phyloP scores from a whole-genome alignment of 2,888 invertebrate genomes.

The Hyposoter dolosus region DNA sequence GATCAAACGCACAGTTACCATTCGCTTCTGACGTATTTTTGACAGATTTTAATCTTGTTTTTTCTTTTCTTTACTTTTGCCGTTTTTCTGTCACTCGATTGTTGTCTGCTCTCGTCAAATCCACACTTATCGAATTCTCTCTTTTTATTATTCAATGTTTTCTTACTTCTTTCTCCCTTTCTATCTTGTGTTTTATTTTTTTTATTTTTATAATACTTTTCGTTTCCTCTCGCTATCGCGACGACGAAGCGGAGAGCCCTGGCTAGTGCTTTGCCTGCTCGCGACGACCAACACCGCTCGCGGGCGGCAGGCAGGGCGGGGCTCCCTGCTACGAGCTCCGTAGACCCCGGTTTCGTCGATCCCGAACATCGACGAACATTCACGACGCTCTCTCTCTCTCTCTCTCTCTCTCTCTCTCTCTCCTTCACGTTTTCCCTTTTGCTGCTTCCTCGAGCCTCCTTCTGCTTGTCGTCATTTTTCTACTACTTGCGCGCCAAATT shows the following conservation, averaged over 20 bases:
- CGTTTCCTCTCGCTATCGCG: slow-evolving; percentile 62
- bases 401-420: no score
- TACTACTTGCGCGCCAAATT: slow-evolving; percentile 46
- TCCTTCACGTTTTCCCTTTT: slow-evolving; percentile 26
- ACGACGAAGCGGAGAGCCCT: slow-evolving; percentile 65
- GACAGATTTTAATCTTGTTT: slow-evolving; percentile 4
- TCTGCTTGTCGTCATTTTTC: not conserved
- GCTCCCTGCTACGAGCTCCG: slow-evolving; percentile 80
- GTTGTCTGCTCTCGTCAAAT: slow-evolving; percentile 20
- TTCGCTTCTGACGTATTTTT: slow-evolving; percentile 1
- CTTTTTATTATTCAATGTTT: slow-evolving; percentile 5
- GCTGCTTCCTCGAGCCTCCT: not conserved
- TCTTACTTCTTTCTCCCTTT: slow-evolving; percentile 7
- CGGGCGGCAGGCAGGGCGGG: slow-evolving; percentile 81
- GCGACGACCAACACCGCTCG: slow-evolving; percentile 67
- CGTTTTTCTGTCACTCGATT: slow-evolving; percentile 39
- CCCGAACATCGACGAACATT: slow-evolving; percentile 61
- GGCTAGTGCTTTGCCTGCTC: slow-evolving; percentile 60
- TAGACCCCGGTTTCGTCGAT: slow-evolving; percentile 78
- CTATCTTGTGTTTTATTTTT: slow-evolving; percentile 24
- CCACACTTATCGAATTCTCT: slow-evolving; percentile 11
- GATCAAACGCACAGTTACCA: slow-evolving; percentile 23
- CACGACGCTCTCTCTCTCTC: slow-evolving; percentile 31
- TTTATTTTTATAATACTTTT: slow-evolving; percentile 25
- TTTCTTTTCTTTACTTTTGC: slow-evolving; percentile 27